Conservation (phyloP, 2,113 vertebrate species). For the Ancistrus triradiatus region DNA sequence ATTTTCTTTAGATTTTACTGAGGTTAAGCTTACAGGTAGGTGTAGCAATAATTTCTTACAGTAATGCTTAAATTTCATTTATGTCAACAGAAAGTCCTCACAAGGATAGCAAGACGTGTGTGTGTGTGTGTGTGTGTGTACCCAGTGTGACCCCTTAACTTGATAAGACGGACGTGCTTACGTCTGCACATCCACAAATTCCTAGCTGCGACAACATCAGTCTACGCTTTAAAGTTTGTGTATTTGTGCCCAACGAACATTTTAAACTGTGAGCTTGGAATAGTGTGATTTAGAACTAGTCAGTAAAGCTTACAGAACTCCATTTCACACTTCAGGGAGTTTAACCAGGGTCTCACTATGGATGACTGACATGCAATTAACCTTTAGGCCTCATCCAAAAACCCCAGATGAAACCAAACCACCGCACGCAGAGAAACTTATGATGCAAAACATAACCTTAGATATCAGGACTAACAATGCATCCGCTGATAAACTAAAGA, state of each 20-base stretch:
- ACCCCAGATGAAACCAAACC: conserved; percentile 42
- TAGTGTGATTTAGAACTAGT: conserved; percentile 33
- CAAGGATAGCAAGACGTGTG: too few relatives aligned
- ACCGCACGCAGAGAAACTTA: neutral
- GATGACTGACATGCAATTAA: conserved; percentile 55
- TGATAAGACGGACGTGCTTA: neutral
- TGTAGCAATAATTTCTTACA: too few relatives aligned
- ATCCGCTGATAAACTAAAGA: neutral
- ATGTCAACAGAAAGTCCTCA: too few relatives aligned
- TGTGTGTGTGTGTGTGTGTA: too few relatives aligned
- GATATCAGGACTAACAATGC: neutral
- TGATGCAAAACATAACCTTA: neutral
- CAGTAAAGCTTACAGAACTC: conserved; percentile 47
- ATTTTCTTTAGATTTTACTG: too few relatives aligned
- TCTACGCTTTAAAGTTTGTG: too few relatives aligned
- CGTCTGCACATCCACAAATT: neutral
- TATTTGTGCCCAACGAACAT: too few relatives aligned
- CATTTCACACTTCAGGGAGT: conserved; percentile 52
- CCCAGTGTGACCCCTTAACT: neutral
- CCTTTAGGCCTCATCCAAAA: conserved; percentile 44
- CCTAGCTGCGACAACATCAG: too few relatives aligned
- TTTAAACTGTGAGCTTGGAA: too few relatives aligned
- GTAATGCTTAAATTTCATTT: too few relatives aligned
- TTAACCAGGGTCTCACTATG: conserved; percentile 26
- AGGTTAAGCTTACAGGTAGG: too few relatives aligned